These are phyloP conservation scores for Xylota segnis DNA, from an alignment of 2,888 invertebrate genomes.

Conservation along the genomic window DNA sequence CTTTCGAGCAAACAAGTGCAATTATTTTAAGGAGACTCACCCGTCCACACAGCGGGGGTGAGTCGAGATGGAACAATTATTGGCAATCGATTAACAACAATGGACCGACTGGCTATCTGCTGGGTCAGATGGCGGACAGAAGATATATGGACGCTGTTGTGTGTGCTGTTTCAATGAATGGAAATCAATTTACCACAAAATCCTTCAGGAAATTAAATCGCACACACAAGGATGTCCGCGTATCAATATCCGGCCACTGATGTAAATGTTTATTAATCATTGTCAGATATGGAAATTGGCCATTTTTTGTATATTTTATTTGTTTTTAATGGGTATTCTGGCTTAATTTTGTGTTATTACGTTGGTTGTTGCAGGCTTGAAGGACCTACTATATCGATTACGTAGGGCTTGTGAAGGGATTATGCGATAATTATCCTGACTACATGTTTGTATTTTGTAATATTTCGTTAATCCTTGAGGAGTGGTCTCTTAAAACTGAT, in stretches of 20 bases:
- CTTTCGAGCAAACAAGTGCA: conserved; percentile 20
- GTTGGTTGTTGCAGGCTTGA: not conserved
- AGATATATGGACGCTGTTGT: conserved; percentile 22
- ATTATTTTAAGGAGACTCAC: conserved; percentile 57
- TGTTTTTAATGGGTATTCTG: not conserved
- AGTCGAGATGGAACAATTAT: conserved; percentile 51
- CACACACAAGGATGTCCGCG: conserved; percentile 59
- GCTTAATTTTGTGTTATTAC: conserved; percentile 4
- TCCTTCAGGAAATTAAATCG: conserved; percentile 74
- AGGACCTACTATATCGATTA: too few species aligned
- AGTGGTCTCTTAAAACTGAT: too few species aligned
- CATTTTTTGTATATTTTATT: not conserved
- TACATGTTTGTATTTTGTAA: too few species aligned
- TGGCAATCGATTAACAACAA: conserved; percentile 54
- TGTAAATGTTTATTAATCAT: conserved; percentile 70
- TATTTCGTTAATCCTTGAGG: too few species aligned
- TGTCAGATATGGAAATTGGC: conserved; percentile 52
- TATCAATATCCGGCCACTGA: conserved; percentile 63
- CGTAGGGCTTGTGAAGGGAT: too few species aligned
- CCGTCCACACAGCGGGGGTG: too few species aligned
- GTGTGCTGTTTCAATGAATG: conserved; percentile 56
- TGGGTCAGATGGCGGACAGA: conserved; percentile 1
- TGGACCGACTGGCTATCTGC: conserved; percentile 34
- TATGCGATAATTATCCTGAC: too few species aligned
- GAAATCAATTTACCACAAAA: conserved; percentile 73